These are phyloP conservation scores for Ferdinandea cuprea DNA, from an alignment of 2,888 invertebrate species.

Conservation along the genomic window DNA sequence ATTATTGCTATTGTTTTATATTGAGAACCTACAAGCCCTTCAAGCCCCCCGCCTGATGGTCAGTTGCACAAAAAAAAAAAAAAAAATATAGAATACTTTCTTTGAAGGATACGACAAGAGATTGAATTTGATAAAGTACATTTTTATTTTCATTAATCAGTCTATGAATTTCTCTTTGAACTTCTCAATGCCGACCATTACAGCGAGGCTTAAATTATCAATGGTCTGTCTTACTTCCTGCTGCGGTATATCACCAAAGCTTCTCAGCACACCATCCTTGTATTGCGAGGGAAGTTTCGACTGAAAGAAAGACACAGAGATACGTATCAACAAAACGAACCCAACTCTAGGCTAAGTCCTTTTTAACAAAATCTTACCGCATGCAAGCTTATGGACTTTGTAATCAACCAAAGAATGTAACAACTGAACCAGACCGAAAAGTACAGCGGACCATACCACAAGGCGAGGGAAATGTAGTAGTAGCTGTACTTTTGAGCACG, in stretches of 20 bases:
- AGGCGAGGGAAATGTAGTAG: slow-evolving; percentile 42
- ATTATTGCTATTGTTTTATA: background rate
- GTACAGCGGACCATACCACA: slow-evolving; percentile 56
- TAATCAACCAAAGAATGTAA: slow-evolving; percentile 55
- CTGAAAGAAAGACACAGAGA: slow-evolving; percentile 52
- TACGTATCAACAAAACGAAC: slow-evolving; percentile 8
- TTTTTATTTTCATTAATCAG: slow-evolving; percentile 35
- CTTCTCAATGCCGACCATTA: slow-evolving; percentile 38
- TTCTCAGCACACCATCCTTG: slow-evolving; percentile 42
- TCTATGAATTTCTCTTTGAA: slow-evolving; percentile 42
- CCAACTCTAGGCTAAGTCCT: background rate
- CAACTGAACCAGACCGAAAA: slow-evolving; percentile 55
- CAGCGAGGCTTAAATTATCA: slow-evolving; percentile 41
- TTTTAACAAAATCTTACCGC: slow-evolving; percentile 40
- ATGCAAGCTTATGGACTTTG: slow-evolving; percentile 41
- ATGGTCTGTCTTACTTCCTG: slow-evolving; percentile 37
- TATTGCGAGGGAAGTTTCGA: slow-evolving; percentile 38
- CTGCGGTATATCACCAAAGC: slow-evolving; percentile 27
- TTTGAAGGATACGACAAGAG: slow-evolving; percentile 18
- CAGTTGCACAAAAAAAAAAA: background rate
- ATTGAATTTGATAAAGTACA: slow-evolving; percentile 24
- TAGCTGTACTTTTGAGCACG: slow-evolving; percentile 57
- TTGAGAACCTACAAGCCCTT: slow-evolving; percentile 11
- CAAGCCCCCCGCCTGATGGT: slow-evolving; percentile 18
- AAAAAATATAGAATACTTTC: too few species aligned